These are phyloP conservation scores for Phenganax marumi DNA, from an alignment of 92 coral and sea anemone genomes.

Conservation along the genomic window DNA sequence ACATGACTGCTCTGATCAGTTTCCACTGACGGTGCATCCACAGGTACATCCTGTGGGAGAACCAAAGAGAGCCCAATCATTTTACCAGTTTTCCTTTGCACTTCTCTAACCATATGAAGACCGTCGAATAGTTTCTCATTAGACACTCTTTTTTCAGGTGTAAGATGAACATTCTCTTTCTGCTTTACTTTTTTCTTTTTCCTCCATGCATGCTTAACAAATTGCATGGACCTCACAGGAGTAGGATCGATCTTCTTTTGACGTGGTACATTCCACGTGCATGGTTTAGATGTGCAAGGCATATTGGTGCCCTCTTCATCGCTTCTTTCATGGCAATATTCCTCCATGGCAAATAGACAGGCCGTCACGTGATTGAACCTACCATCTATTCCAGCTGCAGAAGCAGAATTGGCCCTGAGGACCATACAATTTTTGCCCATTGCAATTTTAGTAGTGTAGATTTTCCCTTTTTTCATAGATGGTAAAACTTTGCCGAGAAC, in stretches of 20 bases:
- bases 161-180: constrained; percentile 42
- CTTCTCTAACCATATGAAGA: constrained; percentile 46
- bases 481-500: constrained; percentile 52
- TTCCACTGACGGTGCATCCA: not conserved
- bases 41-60: constrained; percentile 38
- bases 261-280: constrained; percentile 56
- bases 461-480: constrained; percentile 52
- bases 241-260: constrained; percentile 54
- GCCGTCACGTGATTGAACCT: constrained; percentile 58
- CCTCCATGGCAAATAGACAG: constrained; percentile 46
- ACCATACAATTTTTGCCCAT: constrained; percentile 45
- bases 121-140: constrained; percentile 39
- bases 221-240: constrained; percentile 51
- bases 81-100: constrained; percentile 33
- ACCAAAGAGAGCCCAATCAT: constrained; percentile 47
- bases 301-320: not conserved
- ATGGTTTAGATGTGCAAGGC: constrained; percentile 64
- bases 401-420: constrained; percentile 45
- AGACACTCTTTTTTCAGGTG: constrained; percentile 38
- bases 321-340: not conserved
- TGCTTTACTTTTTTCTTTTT: constrained; percentile 44
- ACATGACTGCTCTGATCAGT: constrained; percentile 3
- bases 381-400: constrained; percentile 63
- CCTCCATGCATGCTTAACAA: constrained; percentile 64
- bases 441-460: constrained; percentile 43